Conservation (phyloP, 2,888 invertebrate species). For the Spilosoma lubricipeda region DNA sequence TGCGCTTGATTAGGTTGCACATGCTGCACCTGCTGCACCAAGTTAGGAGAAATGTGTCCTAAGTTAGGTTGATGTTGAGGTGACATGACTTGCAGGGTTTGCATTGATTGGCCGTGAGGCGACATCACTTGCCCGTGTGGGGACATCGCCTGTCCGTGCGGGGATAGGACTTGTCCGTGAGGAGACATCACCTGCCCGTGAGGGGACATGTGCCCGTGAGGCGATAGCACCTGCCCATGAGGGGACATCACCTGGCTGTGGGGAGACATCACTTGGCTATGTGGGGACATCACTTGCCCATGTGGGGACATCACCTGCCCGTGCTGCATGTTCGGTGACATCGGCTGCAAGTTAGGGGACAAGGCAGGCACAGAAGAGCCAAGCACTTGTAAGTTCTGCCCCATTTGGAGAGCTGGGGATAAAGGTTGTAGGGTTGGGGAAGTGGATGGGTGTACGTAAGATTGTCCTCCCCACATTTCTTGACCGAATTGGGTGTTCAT, state of each 20-base stretch:
- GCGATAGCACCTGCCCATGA: conserved; percentile 33
- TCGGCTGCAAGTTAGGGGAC: conserved; percentile 34
- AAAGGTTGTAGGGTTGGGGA: conserved; percentile 28
- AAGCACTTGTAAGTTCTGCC: conserved; percentile 29
- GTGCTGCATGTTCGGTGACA: conserved; percentile 29
- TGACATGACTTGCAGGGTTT: conserved; percentile 39
- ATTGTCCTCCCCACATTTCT: conserved; percentile 38
- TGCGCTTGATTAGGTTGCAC: conserved; percentile 48
- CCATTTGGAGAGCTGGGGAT: conserved; percentile 21
- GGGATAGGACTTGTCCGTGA: conserved; percentile 31
- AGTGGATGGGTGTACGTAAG: conserved; percentile 25
- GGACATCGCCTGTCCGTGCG: conserved; percentile 33
- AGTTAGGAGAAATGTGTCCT: conserved; percentile 56
- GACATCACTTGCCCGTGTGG: conserved; percentile 27
- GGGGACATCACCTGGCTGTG: conserved; percentile 26
- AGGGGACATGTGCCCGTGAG: conserved; percentile 25
- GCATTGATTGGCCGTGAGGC: conserved; percentile 32
- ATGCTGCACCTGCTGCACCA: conserved; percentile 40
- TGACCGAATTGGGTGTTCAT: conserved; percentile 42
- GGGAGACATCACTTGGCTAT: conserved; percentile 27
- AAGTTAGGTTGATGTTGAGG: conserved; percentile 42
- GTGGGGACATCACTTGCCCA: conserved; percentile 28
- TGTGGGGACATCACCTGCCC: conserved; percentile 18
- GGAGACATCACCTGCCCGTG: conserved; percentile 31
- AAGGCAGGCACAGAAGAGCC: conserved; percentile 22